Percentiles rank a stretch among this genome's conserved stretches.
phyloP scores from a whole-genome alignment of 1,140 invertebrate species.

The Diachasma alloeum region DNA sequence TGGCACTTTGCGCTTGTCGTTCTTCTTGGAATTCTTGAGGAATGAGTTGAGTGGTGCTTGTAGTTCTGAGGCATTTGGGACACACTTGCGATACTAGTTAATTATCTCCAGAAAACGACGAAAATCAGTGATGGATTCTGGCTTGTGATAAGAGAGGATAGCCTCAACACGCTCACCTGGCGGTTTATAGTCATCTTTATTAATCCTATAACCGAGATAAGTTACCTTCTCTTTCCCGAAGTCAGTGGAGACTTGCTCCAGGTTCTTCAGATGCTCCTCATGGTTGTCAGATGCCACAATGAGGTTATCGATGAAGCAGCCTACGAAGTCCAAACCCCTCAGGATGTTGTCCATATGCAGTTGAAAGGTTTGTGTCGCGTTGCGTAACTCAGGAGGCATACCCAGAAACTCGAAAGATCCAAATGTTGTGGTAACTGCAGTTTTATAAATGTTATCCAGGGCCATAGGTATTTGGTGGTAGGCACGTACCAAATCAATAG shows the following conservation, averaged over 20 bases:
- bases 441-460: slow-evolving; percentile 44
- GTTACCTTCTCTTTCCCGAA: not conserved
- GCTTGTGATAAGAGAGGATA: not conserved
- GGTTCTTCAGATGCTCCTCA: slow-evolving; percentile 28
- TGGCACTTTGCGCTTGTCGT: not conserved
- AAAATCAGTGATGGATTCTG: slow-evolving; percentile 27
- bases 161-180: slow-evolving; percentile 25
- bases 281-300: slow-evolving; percentile 19
- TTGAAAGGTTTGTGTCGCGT: slow-evolving; percentile 38
- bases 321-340: slow-evolving; percentile 15
- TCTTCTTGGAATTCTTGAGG: not conserved
- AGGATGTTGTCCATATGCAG: slow-evolving; percentile 31
- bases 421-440: slow-evolving; percentile 45
- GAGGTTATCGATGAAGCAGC: slow-evolving; percentile 33
- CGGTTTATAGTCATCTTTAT: slow-evolving; percentile 37
- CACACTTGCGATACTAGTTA: slow-evolving; percentile 52
- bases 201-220: not conserved
- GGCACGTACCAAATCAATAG: slow-evolving; percentile 54
- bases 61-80: slow-evolving; percentile 40
- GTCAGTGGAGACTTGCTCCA: not conserved
- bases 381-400: slow-evolving; percentile 54
- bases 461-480: slow-evolving; percentile 59
- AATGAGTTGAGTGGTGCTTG: slow-evolving; percentile 37
- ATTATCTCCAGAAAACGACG: slow-evolving; percentile 57
- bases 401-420: slow-evolving; percentile 38